phyloP scores from a whole-genome alignment of 1,140 invertebrate genomes.

The Lamellibrachia luymesi region DNA sequence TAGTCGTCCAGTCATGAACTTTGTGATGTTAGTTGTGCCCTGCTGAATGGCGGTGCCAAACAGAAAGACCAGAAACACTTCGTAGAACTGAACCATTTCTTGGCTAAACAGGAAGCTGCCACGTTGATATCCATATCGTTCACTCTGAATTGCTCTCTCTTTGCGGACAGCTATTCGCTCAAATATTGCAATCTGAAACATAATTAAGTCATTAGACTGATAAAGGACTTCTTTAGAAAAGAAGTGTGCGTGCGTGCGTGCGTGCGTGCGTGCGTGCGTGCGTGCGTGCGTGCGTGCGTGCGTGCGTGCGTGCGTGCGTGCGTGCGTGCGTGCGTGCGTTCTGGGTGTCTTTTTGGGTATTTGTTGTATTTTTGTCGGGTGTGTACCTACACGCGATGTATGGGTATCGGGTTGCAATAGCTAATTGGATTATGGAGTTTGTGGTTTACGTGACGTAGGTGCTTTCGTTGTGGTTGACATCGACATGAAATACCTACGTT shows the following conservation, averaged over 20 bases:
- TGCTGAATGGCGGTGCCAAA: conserved; percentile 79
- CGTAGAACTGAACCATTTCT: conserved; percentile 62
- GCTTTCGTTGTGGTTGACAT: neutral
- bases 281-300: neutral
- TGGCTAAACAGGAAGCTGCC: conserved; percentile 2
- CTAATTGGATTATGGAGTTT: neutral
- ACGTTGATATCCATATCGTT: neutral
- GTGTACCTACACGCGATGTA: neutral
- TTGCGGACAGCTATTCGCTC: neutral
- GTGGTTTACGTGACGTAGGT: neutral
- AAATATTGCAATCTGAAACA: conserved; percentile 17
- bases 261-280: too few species aligned
- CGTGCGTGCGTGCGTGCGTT: neutral
- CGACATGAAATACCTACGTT: neutral
- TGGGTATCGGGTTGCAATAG: neutral
- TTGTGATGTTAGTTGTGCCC: conserved; percentile 82
- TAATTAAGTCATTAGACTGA: neutral
- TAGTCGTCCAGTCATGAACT: conserved; percentile 85
- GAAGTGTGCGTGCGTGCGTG: too few species aligned
- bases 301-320: too few species aligned
- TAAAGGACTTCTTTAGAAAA: too few species aligned
- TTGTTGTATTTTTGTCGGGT: neutral
- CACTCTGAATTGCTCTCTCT: conserved; percentile 1
- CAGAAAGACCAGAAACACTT: conserved; percentile 74
- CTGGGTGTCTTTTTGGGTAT: neutral